Conservation (phyloP, 2,888 invertebrate genomes). For the Entomobrya proxima region DNA sequence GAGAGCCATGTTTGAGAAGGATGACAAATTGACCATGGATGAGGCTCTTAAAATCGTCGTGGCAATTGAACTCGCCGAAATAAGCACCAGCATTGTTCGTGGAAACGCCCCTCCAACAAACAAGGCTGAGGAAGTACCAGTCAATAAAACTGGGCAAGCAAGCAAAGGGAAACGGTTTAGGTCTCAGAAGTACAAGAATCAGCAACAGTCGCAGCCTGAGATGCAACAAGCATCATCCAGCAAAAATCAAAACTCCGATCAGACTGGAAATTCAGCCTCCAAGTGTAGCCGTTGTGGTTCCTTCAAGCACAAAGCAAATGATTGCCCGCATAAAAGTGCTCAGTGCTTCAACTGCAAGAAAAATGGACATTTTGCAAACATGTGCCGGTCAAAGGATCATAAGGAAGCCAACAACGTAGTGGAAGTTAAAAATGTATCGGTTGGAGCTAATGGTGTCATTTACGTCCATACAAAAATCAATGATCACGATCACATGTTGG, state of each 20-base stretch:
- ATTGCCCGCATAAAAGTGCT: neutral
- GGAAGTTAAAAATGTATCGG: too few species aligned
- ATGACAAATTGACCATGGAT: neutral
- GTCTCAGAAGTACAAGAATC: neutral
- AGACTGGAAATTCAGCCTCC: too few species aligned
- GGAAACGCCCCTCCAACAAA: too few species aligned
- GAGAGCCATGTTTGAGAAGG: neutral
- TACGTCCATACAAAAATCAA: too few species aligned
- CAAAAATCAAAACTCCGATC: neutral
- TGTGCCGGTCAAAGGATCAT: too few species aligned
- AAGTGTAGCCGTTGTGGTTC: neutral
- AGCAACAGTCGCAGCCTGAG: neutral
- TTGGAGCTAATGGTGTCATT: too few species aligned
- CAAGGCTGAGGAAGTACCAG: neutral
- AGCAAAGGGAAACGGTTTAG: neutral
- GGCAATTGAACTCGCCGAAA: neutral
- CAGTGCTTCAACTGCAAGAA: neutral
- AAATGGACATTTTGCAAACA: too few species aligned
- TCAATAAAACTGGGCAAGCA: neutral
- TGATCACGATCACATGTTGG: neutral
- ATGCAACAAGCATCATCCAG: neutral
- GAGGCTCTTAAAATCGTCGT: neutral
- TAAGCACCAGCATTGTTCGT: neutral
- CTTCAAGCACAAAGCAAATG: neutral
- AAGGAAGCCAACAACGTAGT: too few species aligned